These are phyloP conservation scores for Euclidia mi DNA, from an alignment of 2,888 invertebrate genomes.

Conservation along the genomic window DNA sequence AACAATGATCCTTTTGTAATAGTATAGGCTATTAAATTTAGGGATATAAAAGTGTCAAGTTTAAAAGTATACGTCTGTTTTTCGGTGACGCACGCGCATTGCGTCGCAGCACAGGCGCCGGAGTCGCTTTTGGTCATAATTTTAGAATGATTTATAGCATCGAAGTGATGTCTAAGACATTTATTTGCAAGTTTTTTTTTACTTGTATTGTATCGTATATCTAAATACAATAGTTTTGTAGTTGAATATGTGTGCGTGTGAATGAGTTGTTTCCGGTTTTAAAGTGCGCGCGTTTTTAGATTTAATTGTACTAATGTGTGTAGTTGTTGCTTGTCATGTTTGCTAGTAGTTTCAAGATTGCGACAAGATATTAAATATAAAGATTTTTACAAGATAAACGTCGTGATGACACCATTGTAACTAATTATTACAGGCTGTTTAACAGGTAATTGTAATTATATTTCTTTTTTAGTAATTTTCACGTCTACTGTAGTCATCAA, in stretches of 20 bases:
- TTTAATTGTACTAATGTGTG: slow-evolving; percentile 2
- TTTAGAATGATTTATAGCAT: slow-evolving; percentile 82
- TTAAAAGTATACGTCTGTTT: slow-evolving; percentile 62
- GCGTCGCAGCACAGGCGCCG: slow-evolving; percentile 60
- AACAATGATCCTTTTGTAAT: slow-evolving; percentile 89
- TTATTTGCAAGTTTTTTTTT: slow-evolving; percentile 56
- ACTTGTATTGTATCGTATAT: slow-evolving; percentile 45
- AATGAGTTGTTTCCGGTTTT: slow-evolving; percentile 25
- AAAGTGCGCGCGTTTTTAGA: slow-evolving; percentile 12
- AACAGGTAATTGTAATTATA: too few relatives aligned
- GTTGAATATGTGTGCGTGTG: slow-evolving; percentile 34
- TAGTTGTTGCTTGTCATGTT: slow-evolving; percentile 4
- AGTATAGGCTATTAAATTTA: slow-evolving; percentile 85
- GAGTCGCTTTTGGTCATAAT: slow-evolving; percentile 75
- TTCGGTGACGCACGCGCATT: slow-evolving; percentile 58
- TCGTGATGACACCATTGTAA: too few relatives aligned
- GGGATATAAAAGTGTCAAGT: slow-evolving; percentile 79
- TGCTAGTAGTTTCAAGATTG: not conserved
- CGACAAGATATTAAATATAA: too few relatives aligned
- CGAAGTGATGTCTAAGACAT: slow-evolving; percentile 63
- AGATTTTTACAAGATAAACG: too few relatives aligned
- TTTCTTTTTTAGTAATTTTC: too few relatives aligned
- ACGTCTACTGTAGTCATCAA: too few relatives aligned
- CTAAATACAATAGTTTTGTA: slow-evolving; percentile 70
- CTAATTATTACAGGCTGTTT: too few relatives aligned